Evolutionary conservation across 92 coral and sea anemone genomes (phyloP), one percentile per base, ranked within the genome.

Genomic region (Epizoanthus rinbou): DNA sequence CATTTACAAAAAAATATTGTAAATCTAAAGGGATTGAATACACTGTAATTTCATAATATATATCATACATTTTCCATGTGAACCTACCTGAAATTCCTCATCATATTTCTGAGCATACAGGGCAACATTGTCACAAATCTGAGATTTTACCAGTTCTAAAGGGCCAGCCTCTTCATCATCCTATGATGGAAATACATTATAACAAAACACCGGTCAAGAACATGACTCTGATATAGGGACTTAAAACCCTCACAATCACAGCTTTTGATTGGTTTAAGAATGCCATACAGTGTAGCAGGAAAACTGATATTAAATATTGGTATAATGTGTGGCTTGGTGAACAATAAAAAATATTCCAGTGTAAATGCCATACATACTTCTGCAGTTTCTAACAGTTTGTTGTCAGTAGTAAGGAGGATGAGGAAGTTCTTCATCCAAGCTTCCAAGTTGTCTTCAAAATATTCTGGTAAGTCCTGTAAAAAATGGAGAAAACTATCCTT

Each of bases 31-130:
- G 54, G 0, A 11, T 9, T 9, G 54, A 50, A 50, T 6, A 50
- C 54, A 50, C 54, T 50, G 15, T 15, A 10, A 50, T 50, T 50
- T 50, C 54, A 50, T 50, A 47, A 47, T 10, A 47, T 8, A 47
- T 10, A 47, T 8, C 53, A 47, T 0, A 47, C 53, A 8, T 47
- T 47, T 47, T 47, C 54, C 15, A 47, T 47, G 41, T n/a, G 5
- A 8, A 81, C 22, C 37, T 80, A 94, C 99, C 98, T 94, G 98
- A 85, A 97, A 97, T 80, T 97, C 99, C 67, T 97, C 99, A 85
- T 97, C 99, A 88, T 97, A 97, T 81, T 97, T 97, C 84, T 97
- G 99, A 3, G 99, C 99, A 84, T 97, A 97, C 47, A 97, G 88
- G 19, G 91, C 93, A 43, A 97, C 98, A 86, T 97, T 97, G 73